Conservation (phyloP, 2,797 vertebrate species). For the Rhyacichthys aspro region DNA sequence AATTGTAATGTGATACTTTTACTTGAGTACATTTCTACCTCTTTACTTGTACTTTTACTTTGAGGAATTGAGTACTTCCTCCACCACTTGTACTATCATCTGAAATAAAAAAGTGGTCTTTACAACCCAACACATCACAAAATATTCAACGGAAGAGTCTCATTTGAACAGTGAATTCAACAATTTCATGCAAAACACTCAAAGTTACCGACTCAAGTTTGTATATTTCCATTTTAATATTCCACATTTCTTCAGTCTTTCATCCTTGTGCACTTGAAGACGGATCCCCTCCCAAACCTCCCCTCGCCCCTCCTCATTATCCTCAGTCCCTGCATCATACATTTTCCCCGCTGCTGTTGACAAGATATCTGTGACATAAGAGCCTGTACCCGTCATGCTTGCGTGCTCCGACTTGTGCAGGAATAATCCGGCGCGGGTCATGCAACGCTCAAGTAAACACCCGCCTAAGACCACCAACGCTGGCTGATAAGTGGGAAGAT, state of each 20-base stretch:
- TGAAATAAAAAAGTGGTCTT: no score
- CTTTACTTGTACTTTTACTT: no score
- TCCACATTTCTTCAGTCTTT: constrained; percentile 40
- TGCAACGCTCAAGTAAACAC: constrained; percentile 50
- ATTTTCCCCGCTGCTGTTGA: constrained; percentile 56
- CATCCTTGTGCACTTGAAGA: constrained; percentile 31
- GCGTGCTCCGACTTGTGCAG: constrained; percentile 49
- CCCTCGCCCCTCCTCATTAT: constrained; percentile 10
- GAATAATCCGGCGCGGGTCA: constrained; percentile 55
- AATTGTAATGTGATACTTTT: no score
- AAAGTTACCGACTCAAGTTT: constrained; percentile 20
- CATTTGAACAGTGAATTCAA: no score
- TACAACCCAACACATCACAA: no score
- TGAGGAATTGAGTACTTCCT: no score
- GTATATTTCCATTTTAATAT: constrained; percentile 42
- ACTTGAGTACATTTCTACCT: no score
- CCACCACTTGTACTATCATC: no score
- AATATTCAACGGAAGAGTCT: no score
- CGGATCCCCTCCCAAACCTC: constrained; percentile 10
- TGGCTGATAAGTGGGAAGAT: constrained; percentile 54
- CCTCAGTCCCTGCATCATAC: constrained; percentile 47
- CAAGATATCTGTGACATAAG: constrained; percentile 66
- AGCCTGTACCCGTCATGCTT: constrained; percentile 45
- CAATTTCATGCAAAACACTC: constrained; percentile 32
- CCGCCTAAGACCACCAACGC: constrained; percentile 55